Evolutionary conservation across 2,797 vertebrate genomes (phyloP).

Genomic region (Micromesistius poutassou): DNA sequence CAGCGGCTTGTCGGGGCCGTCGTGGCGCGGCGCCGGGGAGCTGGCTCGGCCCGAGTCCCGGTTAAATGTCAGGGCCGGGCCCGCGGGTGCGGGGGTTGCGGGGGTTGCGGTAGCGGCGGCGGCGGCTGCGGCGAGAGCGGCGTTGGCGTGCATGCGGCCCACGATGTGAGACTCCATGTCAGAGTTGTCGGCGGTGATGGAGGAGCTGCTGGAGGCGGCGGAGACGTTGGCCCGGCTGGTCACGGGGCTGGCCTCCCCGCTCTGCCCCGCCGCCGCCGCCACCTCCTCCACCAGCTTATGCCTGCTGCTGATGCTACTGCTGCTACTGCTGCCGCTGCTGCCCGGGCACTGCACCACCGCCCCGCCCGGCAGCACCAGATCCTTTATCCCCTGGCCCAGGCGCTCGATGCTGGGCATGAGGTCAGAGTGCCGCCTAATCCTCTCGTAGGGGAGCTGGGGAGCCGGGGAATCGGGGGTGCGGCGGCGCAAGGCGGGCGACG

Average conservation of each 20-base stretch:
- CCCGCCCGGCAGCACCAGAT: conserved; percentile 77
- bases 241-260: conserved; percentile 73
- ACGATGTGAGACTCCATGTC: conserved; percentile 53
- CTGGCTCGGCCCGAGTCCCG: conserved; percentile 70
- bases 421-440: conserved; percentile 80
- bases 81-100: background rate
- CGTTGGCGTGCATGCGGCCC: background rate
- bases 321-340: conserved; percentile 41
- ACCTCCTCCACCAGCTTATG: conserved; percentile 81
- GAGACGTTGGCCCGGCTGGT: conserved; percentile 75
- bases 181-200: conserved; percentile 66
- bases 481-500: conserved; percentile 33
- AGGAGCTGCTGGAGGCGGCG: conserved; percentile 64
- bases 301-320: conserved; percentile 42
- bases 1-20: conserved; percentile 42
- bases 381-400: conserved; percentile 63
- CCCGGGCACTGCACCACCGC: background rate
- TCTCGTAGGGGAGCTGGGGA: conserved; percentile 38
- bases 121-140: background rate
- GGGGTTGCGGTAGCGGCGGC: background rate
- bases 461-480: conserved; percentile 58
- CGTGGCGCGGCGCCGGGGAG: conserved; percentile 71
- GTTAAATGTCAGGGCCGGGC: conserved; percentile 28
- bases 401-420: conserved; percentile 63
- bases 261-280: conserved; percentile 25